Conservation (phyloP, 2,888 invertebrate species). For the Dusona sp. region DNA sequence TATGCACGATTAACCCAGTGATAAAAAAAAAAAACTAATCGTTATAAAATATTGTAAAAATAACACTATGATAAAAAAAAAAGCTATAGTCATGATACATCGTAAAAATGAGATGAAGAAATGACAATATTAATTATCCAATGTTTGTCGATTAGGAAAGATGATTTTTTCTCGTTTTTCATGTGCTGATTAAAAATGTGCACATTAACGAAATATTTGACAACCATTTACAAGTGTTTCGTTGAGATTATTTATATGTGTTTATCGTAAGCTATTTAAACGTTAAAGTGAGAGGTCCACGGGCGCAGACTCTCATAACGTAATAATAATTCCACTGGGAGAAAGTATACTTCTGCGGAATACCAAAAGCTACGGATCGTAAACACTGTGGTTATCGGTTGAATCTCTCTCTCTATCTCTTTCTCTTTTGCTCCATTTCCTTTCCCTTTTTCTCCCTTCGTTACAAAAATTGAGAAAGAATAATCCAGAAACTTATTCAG, state of each 20-base stretch:
- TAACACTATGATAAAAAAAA: background rate
- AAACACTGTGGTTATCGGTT: slow-evolving; percentile 18
- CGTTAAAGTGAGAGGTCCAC: slow-evolving; percentile 62
- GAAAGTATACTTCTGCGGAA: slow-evolving; percentile 58
- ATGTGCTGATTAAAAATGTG: background rate
- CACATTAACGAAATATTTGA: slow-evolving; percentile 14
- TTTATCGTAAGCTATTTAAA: slow-evolving; percentile 29
- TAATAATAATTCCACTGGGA: slow-evolving; percentile 58
- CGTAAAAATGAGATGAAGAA: background rate
- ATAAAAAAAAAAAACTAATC: background rate
- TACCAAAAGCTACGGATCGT: slow-evolving; percentile 37
- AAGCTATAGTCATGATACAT: background rate
- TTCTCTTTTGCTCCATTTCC: slow-evolving; percentile 12
- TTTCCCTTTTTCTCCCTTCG: slow-evolving; percentile 16
- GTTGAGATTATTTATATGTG: slow-evolving; percentile 15
- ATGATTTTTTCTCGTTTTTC: background rate
- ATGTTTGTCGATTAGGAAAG: slow-evolving; percentile 11
- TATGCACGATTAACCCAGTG: background rate
- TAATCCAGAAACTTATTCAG: slow-evolving; percentile 21
- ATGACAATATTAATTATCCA: slow-evolving; percentile 7
- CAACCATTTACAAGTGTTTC: slow-evolving; percentile 26
- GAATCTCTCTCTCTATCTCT: slow-evolving; percentile 35
- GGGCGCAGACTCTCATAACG: slow-evolving; percentile 45
- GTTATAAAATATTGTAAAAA: slow-evolving; percentile 1
- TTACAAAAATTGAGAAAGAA: slow-evolving; percentile 10